Evolutionary conservation across 2,797 vertebrate genomes (phyloP).

Genomic region (Bufotes viridis): DNA sequence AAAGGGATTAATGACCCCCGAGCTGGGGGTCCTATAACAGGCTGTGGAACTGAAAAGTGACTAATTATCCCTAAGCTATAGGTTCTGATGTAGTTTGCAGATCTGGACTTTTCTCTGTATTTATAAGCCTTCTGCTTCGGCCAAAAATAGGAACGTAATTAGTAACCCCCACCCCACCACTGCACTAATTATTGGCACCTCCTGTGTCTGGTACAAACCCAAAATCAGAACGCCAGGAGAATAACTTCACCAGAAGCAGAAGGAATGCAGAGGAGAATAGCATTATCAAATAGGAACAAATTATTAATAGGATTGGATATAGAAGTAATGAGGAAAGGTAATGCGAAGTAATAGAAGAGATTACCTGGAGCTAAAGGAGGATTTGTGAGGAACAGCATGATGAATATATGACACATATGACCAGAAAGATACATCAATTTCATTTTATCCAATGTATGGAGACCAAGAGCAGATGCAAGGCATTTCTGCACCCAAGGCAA

Average conservation of each 20-base stretch:
- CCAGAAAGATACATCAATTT: neutral
- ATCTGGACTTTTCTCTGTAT: constrained; percentile 27
- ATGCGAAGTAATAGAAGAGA: constrained; percentile 10
- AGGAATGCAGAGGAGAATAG: constrained; percentile 2
- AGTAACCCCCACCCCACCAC: constrained; percentile 2
- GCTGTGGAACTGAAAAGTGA: constrained; percentile 37
- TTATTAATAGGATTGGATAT: neutral
- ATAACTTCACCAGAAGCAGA: neutral
- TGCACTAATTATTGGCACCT: constrained; percentile 49
- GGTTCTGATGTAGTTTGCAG: constrained; percentile 24
- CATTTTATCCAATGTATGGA: neutral
- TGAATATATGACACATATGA: constrained; percentile 4
- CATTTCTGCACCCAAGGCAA: no score
- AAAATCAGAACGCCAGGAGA: constrained; percentile 19
- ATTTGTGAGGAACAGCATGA: neutral
- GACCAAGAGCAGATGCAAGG: neutral
- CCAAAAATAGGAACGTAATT: constrained; percentile 58
- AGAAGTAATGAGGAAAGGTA: constrained; percentile 14
- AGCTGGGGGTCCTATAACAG: constrained; percentile 33
- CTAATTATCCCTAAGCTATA: constrained; percentile 41
- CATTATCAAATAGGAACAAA: constrained; percentile 12
- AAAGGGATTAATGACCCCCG: constrained; percentile 36
- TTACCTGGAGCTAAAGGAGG: neutral
- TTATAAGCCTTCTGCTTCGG: constrained; percentile 42
- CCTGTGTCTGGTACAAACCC: constrained; percentile 31